Base-by-base conservation (phyloP, 2,113 vertebrate species). In the Cnemophilus loriae region DNA sequence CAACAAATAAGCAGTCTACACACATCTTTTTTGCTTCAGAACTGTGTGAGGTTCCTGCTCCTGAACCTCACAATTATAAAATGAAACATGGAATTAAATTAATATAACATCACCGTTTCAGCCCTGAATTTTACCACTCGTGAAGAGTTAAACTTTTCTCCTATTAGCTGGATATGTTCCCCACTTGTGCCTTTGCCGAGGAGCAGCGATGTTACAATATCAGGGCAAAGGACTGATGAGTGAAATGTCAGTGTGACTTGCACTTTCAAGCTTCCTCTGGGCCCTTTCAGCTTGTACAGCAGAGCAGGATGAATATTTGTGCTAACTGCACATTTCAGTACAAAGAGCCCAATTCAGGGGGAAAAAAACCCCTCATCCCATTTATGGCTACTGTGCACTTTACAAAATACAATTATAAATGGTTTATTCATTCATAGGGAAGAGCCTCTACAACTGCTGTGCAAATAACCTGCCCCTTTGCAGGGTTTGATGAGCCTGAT, bases 361-460 rank as follows among this genome's bases (percentile, higher is more conserved):
- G 1, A n/a, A n/a, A 82, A 95, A 96, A 96, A 96, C 68, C 88
- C 50, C 96, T 98, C 96, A 96, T 94, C 84, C 88, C 94, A 95
- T 97, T 97, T 97, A 97, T 92, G 84, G 95, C 35, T 23, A 96
- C 94, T 73, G 89, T 86, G 95, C 97, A 90, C 94, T 98, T 97
- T 87, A 97, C 90, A 97, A 98, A 97, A 97, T 93, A 97, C 96
- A 96, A 96, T 97, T 96, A 95, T 97, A 96, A 97, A 88, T 81
- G 89, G 89, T 97, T 97, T 96, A 97, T 98, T 98, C 97, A 98
- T 97, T 96, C 96, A 90, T 19, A 56, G 92, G 90, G 96, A 96
- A 96, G 95, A 97, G 88, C 88, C 85, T 83, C 94, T 50, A 13
- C 91, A 94, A 97, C 77, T 91, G 91, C 80, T 96, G 96, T 70